Percentiles rank a stretch among this genome's conserved stretches.
phyloP scores from a whole-genome alignment of 2,113 vertebrate species.

The Chamaetylas fuelleborni region DNA sequence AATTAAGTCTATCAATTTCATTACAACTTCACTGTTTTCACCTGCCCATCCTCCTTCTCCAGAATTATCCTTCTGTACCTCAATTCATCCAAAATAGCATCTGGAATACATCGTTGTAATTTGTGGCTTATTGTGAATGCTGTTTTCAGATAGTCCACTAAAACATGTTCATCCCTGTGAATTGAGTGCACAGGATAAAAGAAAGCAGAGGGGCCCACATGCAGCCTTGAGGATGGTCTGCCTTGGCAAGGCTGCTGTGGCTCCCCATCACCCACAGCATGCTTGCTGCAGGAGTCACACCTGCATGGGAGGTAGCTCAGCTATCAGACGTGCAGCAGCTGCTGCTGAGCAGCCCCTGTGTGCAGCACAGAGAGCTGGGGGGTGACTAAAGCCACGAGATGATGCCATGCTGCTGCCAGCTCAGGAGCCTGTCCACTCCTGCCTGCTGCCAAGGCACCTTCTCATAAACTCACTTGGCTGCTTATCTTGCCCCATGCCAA shows the following conservation, averaged over 20 bases:
- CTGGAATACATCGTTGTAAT: neutral
- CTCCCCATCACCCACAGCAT: rapidly evolving
- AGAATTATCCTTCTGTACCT: neutral
- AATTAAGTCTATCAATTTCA: slow-evolving; percentile 29
- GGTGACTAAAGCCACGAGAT: neutral
- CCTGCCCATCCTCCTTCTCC: neutral
- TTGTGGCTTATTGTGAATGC: neutral
- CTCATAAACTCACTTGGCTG: neutral
- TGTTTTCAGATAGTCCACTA: neutral
- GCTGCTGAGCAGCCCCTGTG: neutral
- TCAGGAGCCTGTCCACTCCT: neutral
- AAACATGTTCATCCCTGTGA: neutral
- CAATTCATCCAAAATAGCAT: neutral
- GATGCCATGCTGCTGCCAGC: neutral
- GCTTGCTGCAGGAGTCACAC: neutral
- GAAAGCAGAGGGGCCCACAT: neutral
- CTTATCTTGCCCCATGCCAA: neutral
- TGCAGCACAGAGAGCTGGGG: neutral
- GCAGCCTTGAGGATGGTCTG: neutral
- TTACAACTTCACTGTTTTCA: slow-evolving; percentile 1
- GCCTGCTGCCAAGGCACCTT: neutral
- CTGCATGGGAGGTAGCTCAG: neutral
- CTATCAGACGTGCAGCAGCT: neutral
- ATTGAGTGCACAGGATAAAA: rapidly evolving
- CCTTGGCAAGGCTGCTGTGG: neutral